Evolutionary conservation across 1,140 invertebrate species (phyloP), one percentile per base, ranked within the genome.

Genomic region (Drosophila sp.): DNA sequence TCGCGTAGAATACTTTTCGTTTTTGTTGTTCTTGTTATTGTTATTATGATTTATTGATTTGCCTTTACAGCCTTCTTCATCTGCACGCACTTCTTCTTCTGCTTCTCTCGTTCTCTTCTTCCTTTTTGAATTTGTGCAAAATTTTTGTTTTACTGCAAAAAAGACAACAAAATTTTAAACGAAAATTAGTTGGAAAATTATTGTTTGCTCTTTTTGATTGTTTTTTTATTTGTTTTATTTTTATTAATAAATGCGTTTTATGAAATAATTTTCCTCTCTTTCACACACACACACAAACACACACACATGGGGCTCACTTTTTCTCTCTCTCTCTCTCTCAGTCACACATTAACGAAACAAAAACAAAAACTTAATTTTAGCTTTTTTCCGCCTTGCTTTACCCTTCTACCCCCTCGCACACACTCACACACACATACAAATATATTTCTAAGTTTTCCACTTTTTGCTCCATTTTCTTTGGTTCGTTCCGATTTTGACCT

Each of bases 361-460:
- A 80, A 87, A 87, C 80, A 87, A 84, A 89, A 84, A 87, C 75
- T 87, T 87, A 83, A 89, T 89, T 87, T 89, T 89, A 89, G 80
- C 84, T 86, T 87, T 87, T 87, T 70, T 72, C 72, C 68, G 72
- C 71, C 56, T 58, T 50, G 44, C 23, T 25, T 50, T 25, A 27
- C 23, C 44, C 44, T 25, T 25, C 8, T 47, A 25, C 44, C 44
- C 44, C 17, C 23, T 41, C 40, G n/a, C 44, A 47, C 23, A 47
- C 44, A 47, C 44, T 33, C 32, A 38, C 8, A 27, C 70, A 41
- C 68, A 47, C 56, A 70, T 67, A 62, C 40, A 62, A n/a, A 40
- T 54, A 57, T 61, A 44, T 54, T 57, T 55, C 72, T 80, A 76
- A 82, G 66, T 84, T 80, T 89, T 87, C 80, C 80, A 87, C 44